A percentile compares a stretch with the other conserved stretches of the same genome.
phyloP scores from a whole-genome alignment of 2,888 invertebrate species.

The Cacoxenus indagator region DNA sequence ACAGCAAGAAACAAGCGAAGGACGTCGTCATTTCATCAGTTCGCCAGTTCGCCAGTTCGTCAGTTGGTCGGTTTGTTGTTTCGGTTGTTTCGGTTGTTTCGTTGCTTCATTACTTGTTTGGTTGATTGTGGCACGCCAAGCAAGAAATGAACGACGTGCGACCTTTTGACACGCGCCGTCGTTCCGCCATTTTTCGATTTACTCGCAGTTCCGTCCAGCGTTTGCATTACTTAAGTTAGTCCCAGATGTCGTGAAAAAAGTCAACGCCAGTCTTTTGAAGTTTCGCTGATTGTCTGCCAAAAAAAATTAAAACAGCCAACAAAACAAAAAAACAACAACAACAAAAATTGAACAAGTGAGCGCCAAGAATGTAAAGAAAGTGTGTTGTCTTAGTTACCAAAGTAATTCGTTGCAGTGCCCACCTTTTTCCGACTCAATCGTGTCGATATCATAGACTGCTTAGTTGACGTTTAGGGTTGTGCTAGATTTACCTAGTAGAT shows the following conservation, averaged over 20 bases:
- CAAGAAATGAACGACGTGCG: conserved; percentile 24
- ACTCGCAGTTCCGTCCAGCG: background rate
- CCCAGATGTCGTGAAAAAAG: background rate
- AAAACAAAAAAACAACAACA: background rate
- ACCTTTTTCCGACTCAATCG: background rate
- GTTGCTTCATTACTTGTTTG: too few relatives aligned
- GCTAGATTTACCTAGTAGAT: too few relatives aligned
- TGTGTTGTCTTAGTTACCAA: background rate
- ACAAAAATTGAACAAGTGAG: background rate
- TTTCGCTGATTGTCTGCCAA: conserved; percentile 5
- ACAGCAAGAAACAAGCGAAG: background rate
- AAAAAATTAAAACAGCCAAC: background rate
- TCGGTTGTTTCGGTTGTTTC: background rate
- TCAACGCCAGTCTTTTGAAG: conserved; percentile 7
- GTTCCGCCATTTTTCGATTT: background rate
- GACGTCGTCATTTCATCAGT: background rate
- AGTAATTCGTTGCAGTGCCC: background rate
- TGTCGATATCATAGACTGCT: background rate
- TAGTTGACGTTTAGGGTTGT: background rate
- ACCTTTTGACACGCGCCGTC: conserved; percentile 44
- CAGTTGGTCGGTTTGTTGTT: background rate
- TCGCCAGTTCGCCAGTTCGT: too few relatives aligned
- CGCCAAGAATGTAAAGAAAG: background rate
- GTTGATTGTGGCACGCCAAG: background rate
- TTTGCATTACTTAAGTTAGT: background rate